These are phyloP conservation scores for Pipistrellus kuhlii DNA, from an alignment of 2,797 vertebrate species.

Conservation along the genomic window DNA sequence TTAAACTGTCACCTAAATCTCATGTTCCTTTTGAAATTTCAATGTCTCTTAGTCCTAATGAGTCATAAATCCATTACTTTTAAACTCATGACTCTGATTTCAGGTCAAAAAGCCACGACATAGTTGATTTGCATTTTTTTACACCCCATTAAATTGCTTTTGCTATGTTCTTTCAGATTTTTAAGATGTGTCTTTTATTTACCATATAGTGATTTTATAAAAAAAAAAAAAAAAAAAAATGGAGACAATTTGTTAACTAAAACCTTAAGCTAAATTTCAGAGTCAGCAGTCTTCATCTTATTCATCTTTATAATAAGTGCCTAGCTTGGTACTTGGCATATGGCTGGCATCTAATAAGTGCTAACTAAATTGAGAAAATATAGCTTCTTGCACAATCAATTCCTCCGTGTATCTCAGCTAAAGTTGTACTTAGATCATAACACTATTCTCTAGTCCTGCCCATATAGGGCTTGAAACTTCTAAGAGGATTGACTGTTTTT, in stretches of 20 bases:
- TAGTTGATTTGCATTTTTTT: slow-evolving; percentile 53
- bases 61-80: slow-evolving; percentile 69
- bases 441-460: not conserved
- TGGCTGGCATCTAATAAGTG: not conserved
- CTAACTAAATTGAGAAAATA: not conserved
- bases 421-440: not conserved
- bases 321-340: not conserved
- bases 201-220: slow-evolving; percentile 33
- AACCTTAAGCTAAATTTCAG: slow-evolving; percentile 45
- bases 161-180: slow-evolving; percentile 41
- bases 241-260: slow-evolving; percentile 14
- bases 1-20: slow-evolving; percentile 78
- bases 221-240: slow-evolving; percentile 37
- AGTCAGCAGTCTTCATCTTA: slow-evolving; percentile 1
- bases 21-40: slow-evolving; percentile 72
- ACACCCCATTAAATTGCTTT: slow-evolving; percentile 27
- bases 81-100: slow-evolving; percentile 49
- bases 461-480: not conserved
- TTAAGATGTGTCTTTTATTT: slow-evolving; percentile 57
- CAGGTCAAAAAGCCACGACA: slow-evolving; percentile 57
- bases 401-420: not conserved
- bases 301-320: not conserved
- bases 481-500: not conserved
- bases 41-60: slow-evolving; percentile 63
- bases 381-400: not conserved